phyloP scores from a whole-genome alignment of 2,888 invertebrate species.

The Mythimna lalbum region DNA sequence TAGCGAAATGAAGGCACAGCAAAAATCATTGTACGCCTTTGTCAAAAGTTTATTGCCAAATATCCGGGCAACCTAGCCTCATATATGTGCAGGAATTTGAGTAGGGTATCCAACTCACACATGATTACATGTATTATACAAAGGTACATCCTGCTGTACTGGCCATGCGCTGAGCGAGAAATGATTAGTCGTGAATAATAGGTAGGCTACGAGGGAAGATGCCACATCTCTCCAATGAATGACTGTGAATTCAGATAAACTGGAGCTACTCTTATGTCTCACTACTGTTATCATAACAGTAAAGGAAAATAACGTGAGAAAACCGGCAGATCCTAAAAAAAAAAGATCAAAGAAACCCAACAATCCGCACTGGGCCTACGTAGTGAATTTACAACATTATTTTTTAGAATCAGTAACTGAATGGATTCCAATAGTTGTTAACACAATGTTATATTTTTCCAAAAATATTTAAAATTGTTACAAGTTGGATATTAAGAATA shows the following conservation, averaged over 20 bases:
- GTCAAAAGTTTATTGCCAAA: slow-evolving; percentile 54
- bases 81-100: slow-evolving; percentile 52
- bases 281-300: no score
- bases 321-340: no score
- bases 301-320: no score
- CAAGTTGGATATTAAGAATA: no score
- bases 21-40: slow-evolving; percentile 52
- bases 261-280: neutral
- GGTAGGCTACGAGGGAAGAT: neutral
- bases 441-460: no score
- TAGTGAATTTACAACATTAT: no score
- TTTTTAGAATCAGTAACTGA: no score
- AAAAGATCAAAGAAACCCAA: no score
- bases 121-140: slow-evolving; percentile 29
- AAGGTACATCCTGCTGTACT: slow-evolving; percentile 5
- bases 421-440: no score
- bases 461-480: no score
- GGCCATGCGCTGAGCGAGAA: neutral
- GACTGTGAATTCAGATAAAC: neutral
- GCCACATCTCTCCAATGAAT: neutral
- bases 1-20: slow-evolving; percentile 22
- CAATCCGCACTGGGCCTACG: no score
- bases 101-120: slow-evolving; percentile 48
- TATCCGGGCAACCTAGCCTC: slow-evolving; percentile 34
- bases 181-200: slow-evolving; percentile 25